phyloP scores from a whole-genome alignment of 2,797 vertebrate species.

The Xiphorhynchus erythropygius region DNA sequence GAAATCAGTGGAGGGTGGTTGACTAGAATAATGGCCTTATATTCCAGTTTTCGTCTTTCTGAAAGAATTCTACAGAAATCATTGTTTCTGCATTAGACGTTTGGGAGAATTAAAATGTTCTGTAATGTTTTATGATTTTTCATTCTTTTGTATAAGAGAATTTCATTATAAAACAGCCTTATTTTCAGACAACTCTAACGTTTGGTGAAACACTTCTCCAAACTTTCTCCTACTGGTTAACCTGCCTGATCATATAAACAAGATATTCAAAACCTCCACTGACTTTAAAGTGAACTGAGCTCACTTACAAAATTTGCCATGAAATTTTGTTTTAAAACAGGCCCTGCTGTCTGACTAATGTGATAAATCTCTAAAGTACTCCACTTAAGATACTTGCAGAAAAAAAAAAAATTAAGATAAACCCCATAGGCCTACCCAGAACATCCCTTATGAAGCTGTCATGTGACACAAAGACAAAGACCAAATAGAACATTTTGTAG shows the following conservation, averaged over 20 bases:
- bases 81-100: background rate
- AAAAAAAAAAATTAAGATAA: background rate
- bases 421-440: background rate
- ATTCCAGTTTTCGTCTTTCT: background rate
- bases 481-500: background rate
- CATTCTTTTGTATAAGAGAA: background rate
- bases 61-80: background rate
- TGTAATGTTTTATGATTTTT: background rate
- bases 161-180: background rate
- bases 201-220: background rate
- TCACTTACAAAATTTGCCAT: background rate
- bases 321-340: background rate
- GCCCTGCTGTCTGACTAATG: background rate
- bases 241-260: background rate
- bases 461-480: background rate
- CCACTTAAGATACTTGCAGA: background rate
- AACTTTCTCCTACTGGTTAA: background rate
- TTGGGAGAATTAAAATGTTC: background rate
- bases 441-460: background rate
- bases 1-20: background rate
- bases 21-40: background rate
- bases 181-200: background rate
- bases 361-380: background rate
- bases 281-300: background rate
- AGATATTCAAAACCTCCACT: background rate